These are phyloP conservation scores for Pharmacophagus antenor DNA, from an alignment of 2,888 invertebrate genomes.

Conservation along the genomic window DNA sequence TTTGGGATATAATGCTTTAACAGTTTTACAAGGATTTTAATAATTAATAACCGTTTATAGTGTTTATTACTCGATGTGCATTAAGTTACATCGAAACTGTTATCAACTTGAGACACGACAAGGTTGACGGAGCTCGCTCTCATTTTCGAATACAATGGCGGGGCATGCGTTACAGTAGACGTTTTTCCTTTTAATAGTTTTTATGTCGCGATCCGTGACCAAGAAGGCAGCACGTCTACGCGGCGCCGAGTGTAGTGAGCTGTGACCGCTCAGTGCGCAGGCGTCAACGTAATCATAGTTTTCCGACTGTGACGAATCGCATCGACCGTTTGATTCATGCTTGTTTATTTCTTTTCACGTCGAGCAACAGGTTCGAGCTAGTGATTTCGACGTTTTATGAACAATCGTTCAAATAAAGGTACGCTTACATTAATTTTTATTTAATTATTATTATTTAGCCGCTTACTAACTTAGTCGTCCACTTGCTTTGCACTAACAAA, in stretches of 20 bases:
- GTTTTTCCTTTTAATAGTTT: conserved; percentile 27
- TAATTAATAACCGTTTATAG: conserved; percentile 17
- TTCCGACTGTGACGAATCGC: conserved; percentile 47
- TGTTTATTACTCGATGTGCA: conserved; percentile 1
- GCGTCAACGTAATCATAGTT: conserved; percentile 49
- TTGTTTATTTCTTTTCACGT: conserved; percentile 10
- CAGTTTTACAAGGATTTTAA: background rate
- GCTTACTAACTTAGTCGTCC: conserved; percentile 33
- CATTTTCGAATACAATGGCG: conserved; percentile 23
- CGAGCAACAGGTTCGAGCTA: conserved; percentile 17
- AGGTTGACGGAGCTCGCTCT: conserved; percentile 26
- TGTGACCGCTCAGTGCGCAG: conserved; percentile 42
- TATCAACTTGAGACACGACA: conserved; percentile 17
- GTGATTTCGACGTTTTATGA: conserved; percentile 5
- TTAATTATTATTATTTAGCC: conserved; percentile 1
- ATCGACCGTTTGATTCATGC: conserved; percentile 34
- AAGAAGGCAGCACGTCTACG: conserved; percentile 20
- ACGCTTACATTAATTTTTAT: background rate
- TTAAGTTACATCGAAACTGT: conserved; percentile 10
- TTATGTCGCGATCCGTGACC: conserved; percentile 16
- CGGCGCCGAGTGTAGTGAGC: conserved; percentile 28
- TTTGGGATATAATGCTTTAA: background rate
- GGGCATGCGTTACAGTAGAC: conserved; percentile 12
- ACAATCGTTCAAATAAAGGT: background rate
- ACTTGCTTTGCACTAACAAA: conserved; percentile 17